Conservation (phyloP, 2,888 invertebrate genomes). For the Bimastos eiseni region DNA sequence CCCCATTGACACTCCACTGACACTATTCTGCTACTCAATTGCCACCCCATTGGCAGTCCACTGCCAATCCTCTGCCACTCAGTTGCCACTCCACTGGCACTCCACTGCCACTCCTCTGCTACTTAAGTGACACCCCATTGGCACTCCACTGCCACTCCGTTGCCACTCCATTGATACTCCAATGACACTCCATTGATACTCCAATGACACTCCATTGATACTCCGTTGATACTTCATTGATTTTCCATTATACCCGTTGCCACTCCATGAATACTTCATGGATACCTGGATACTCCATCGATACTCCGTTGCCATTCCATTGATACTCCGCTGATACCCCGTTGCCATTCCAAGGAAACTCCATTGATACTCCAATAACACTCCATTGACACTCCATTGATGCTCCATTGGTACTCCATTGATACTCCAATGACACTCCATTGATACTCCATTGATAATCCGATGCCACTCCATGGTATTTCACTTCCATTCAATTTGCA, state of each 20-base stretch:
- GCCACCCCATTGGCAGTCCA: background rate
- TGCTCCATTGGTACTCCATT: background rate
- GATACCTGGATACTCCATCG: background rate
- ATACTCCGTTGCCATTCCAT: background rate
- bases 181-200: background rate
- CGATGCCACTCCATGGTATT: background rate
- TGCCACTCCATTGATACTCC: background rate
- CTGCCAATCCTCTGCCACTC: background rate
- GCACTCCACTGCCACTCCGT: background rate
- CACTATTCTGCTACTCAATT: background rate
- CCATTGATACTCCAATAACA: background rate
- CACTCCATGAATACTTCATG: background rate
- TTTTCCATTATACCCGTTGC: background rate
- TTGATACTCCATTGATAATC: background rate
- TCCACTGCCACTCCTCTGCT: background rate
- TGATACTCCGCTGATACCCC: background rate
- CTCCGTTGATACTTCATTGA: background rate
- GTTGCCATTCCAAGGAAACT: no score
- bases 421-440: background rate
- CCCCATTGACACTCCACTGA: background rate
- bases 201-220: background rate
- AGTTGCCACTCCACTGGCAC: background rate
- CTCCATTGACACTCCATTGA: background rate
- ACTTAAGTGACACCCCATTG: background rate
- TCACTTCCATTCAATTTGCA: background rate